Percentiles rank a stretch among this genome's conserved stretches.
Conservation (phyloP, 2,797 vertebrate species). For the Liparis tanakae region DNA sequence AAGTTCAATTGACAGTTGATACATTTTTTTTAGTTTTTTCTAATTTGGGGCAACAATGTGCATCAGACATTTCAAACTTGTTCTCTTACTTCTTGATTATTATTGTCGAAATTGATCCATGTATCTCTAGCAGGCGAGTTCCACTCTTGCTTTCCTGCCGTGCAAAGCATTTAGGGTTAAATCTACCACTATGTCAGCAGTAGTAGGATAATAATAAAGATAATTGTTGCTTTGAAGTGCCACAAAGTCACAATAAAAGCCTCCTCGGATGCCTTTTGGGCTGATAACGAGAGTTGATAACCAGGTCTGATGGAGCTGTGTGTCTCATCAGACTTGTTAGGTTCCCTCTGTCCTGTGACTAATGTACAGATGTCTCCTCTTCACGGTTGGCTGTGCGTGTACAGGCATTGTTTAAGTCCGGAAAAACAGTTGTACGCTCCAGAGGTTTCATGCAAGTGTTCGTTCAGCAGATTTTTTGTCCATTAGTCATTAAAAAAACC, state of each 20-base stretch:
- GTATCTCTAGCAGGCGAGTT: constrained; percentile 28
- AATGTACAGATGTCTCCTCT: constrained; percentile 61
- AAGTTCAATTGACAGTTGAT: constrained; percentile 40
- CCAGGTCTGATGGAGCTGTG: constrained; percentile 19
- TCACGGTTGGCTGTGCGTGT: constrained; percentile 26
- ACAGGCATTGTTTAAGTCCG: constrained; percentile 44
- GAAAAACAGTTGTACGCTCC: constrained; percentile 17
- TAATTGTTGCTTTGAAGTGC: constrained; percentile 58
- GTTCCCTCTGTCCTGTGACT: constrained; percentile 61
- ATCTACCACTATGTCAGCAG: constrained; percentile 32
- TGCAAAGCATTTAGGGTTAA: constrained; percentile 37
- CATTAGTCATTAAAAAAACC: background rate
- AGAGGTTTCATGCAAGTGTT: constrained; percentile 1
- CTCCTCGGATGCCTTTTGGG: constrained; percentile 34
- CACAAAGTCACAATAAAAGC: constrained; percentile 47
- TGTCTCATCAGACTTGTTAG: constrained; percentile 65
- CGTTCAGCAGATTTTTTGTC: constrained; percentile 9
- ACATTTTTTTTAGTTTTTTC: constrained; percentile 47
- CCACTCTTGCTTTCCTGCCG: constrained; percentile 41
- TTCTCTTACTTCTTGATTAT: constrained; percentile 22
- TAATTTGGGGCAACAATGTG: constrained; percentile 15
- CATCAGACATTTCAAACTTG: constrained; percentile 22
- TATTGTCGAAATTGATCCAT: constrained; percentile 31
- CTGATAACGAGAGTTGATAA: constrained; percentile 58
- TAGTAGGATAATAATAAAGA: constrained; percentile 41